Evolutionary conservation across 2,113 vertebrate genomes (phyloP), one percentile per base, ranked within the genome.

Genomic region (Eonycteris spelaea): DNA sequence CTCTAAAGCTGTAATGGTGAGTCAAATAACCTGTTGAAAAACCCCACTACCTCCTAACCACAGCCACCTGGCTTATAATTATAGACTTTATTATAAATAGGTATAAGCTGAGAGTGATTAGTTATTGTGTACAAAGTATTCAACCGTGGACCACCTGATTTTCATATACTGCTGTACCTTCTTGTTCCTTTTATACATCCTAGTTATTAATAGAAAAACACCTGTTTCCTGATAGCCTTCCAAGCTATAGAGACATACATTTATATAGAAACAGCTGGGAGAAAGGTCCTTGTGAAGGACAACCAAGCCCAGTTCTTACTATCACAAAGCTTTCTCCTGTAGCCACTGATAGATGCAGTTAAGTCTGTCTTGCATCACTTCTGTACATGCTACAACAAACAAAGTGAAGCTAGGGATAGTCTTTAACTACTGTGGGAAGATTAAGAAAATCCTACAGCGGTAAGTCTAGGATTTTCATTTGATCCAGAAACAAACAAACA

Each of bases 31-130:
- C 98, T 98, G 97, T 97, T 98, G 95, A 94, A 96, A 97, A 97
- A 96, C 77, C 15, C 79, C 71, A 97, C 89, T 97, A 87, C 97
- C 97, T 98, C 86, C 97, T 98, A 98, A 98, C 98, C 98, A 94
- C 98, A 98, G 98, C 98, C 99, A 99, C 99, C 99, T 99, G 99
- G 98, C 90, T 98, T 24, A 95, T 97, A 98, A 98, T 98, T 98
- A 98, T 88, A 98, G 97, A 89, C 94, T 97, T 98, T 97, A 95
- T 98, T 98, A 98, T 97, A 98, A 98, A 98, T 98, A 96, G 98
- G 98, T 97, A 98, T 95, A 97, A 97, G 98, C 98, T 98, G 98
- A 97, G 98, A 98, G 98, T 98, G 98, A 99, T 99, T 98, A 98
- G 98, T 98, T 98, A 98, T 98, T 99, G 98, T 98, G 98, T 98